A percentile compares a stretch with the other conserved stretches of the same genome.
Conservation (phyloP, 2,113 vertebrate genomes). For the Myodes glareolus region DNA sequence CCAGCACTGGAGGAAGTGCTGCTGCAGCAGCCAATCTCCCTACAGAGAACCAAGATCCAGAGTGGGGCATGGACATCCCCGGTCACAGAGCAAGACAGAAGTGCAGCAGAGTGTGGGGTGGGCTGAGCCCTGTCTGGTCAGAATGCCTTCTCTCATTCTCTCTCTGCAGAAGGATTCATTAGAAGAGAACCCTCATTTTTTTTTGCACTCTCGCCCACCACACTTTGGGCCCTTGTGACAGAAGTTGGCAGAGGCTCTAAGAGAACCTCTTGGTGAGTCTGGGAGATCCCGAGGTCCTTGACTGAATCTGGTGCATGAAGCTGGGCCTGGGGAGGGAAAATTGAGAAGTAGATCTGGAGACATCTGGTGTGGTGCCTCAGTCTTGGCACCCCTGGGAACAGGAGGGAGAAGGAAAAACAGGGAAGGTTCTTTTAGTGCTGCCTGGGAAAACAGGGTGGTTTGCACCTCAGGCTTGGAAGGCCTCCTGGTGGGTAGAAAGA, state of each 20-base stretch:
- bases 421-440: not conserved
- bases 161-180: too few species aligned
- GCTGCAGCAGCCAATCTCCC: too few species aligned
- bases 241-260: too few species aligned
- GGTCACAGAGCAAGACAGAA: too few species aligned
- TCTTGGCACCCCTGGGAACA: accelerated
- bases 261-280: too few species aligned
- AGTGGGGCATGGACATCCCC: too few species aligned
- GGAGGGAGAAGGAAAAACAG: accelerated
- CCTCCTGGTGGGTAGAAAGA: not conserved
- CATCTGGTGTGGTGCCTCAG: accelerated
- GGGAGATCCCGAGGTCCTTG: accelerated
- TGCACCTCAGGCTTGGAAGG: not conserved
- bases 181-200: too few species aligned
- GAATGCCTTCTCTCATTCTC: too few species aligned
- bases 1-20: not conserved
- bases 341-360: accelerated
- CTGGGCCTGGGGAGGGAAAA: accelerated
- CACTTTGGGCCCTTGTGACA: accelerated
- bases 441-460: not conserved
- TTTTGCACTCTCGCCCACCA: too few species aligned
- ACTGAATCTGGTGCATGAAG: accelerated
- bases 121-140: too few species aligned
- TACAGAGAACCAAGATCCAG: too few species aligned
- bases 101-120: too few species aligned